Base-by-base conservation (phyloP, 1,140 invertebrate species). In the Neotoxoptera formosana region DNA sequence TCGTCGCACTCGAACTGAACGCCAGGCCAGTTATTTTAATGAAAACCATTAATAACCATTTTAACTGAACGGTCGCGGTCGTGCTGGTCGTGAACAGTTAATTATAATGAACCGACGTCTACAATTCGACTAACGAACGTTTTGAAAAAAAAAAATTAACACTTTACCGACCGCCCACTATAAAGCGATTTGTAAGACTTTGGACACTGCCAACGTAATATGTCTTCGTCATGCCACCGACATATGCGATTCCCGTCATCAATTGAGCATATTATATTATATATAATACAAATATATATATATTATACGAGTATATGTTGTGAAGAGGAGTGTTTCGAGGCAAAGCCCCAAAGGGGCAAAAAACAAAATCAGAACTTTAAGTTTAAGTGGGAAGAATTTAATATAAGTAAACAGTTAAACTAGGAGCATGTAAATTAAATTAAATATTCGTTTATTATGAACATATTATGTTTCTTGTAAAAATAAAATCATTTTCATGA, bases 31-130 rank as follows among this genome's bases (percentile, higher is more conserved):
- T 76, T 76, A 76, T 76, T 14, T 76, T 76, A n/a, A 76, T 76
- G 60, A 76, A 76, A 76, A 76, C 60, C 60, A 76, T 76, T 76
- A 76, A 76, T 76, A 76, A 76, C n/a, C 30, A 76, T n/a, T 76
- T 76, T 76, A 76, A 67, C 60, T n/a, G 60, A 76, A 76, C 30
- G 60, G 60, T 76, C n/a, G 60, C 21, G 21, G 51, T 23, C 51
- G 51, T 34, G 60, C 60, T 30, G n/a, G 60, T 76, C 60, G 30
- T 76, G 14, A 14, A 76, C 60, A 76, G 60, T 76, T 76, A 76
- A 76, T 76, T 76, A 76, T 14, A 76, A 76, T 76, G 60, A 76
- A n/a, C 60, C 60, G 60, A 67, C 60, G 2, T 76, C 60, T 76
- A 76, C 30, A 34, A 76, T 76, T 76, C n/a, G n/a, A 76, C 60